Evolutionary conservation across 2,888 invertebrate species (phyloP), one percentile per base, ranked within the genome.

Genomic region (Conops quadrifasciatus): DNA sequence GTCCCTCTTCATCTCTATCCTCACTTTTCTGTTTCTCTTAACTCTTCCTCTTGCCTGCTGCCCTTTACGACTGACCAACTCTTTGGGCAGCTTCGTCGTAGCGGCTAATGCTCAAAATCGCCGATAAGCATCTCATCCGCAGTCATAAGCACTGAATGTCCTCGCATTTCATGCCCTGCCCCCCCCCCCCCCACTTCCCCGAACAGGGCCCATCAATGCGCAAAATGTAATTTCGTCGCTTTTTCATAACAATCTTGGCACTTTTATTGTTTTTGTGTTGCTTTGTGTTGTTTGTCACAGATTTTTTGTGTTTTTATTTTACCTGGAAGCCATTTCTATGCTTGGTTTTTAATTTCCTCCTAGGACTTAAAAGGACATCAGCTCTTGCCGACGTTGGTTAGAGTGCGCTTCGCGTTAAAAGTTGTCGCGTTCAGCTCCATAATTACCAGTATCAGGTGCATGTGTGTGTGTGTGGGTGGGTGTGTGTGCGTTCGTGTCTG

Each of bases 101-200:
- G 62, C 36, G 30, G 24, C 28, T 51, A 30, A 53, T 36, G 30
- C 9, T 13, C 21, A 11, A 9, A 53, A 53, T 66, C 21, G 53
- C 28, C 47, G 67, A 68, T 68, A 68, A 68, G 59, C 30, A 68
- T 68, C 67, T 49, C 60, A 60, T 68, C 60, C 59, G 15, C 19
- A 30, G 58, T 36, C 56, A 24, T 16, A 47, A 13, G 26, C 58
- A n/a, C n/a, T n/a, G n/a, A n/a, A 58, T 59, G n/a, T 58, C 53
- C 53, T 64, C 21, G 1, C 19, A n/a, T n/a, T n/a, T n/a, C n/a
- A n/a, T n/a, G n/a, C n/a, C n/a, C n/a, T 21, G 7, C 58, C 24
- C 28, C 24, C 28, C 15, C 9, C 15, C n/a, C 21, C 16, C 11
- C 7, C 1, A 13, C 24, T 24, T 19, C n/a, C 2, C n/a, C n/a